A percentile compares a stretch with the other conserved stretches of the same genome.
phyloP scores from a whole-genome alignment of 2,113 vertebrate species.

The Mus spicilegus region DNA sequence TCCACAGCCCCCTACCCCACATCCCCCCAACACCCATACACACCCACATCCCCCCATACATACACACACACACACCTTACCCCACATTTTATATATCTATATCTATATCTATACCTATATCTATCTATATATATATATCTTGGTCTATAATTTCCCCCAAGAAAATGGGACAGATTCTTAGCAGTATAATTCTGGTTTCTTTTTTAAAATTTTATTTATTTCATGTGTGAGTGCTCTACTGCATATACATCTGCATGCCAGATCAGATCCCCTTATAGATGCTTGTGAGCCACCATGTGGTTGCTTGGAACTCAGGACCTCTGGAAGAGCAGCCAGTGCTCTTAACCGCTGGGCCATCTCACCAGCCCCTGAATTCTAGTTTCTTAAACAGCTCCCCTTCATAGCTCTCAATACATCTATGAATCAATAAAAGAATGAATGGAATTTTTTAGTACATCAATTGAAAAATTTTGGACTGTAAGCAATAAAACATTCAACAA shows the following conservation, averaged over 20 bases:
- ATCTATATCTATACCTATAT: not conserved
- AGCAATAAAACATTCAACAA: not conserved
- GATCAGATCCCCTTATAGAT: no score
- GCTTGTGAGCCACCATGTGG: no score
- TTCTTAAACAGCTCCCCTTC: not conserved
- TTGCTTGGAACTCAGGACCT: no score
- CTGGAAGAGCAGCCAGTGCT: no score
- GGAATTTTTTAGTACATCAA: not conserved
- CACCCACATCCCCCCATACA: not conserved
- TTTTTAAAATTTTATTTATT: no score
- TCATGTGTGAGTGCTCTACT: no score
- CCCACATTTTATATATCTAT: not conserved
- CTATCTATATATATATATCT: not conserved
- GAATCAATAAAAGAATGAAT: not conserved
- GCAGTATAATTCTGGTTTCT: not conserved
- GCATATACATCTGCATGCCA: no score
- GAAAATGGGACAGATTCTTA: not conserved
- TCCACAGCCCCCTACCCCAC: not conserved
- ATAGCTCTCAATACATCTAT: not conserved
- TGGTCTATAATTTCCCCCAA: not conserved
- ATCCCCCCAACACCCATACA: not conserved
- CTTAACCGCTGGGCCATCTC: no score
- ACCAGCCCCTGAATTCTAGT: not conserved
- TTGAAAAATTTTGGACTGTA: not conserved
- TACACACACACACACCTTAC: not conserved